Evolutionary conservation across 2,888 invertebrate genomes (phyloP).

Genomic region (Phortica okadai): DNA sequence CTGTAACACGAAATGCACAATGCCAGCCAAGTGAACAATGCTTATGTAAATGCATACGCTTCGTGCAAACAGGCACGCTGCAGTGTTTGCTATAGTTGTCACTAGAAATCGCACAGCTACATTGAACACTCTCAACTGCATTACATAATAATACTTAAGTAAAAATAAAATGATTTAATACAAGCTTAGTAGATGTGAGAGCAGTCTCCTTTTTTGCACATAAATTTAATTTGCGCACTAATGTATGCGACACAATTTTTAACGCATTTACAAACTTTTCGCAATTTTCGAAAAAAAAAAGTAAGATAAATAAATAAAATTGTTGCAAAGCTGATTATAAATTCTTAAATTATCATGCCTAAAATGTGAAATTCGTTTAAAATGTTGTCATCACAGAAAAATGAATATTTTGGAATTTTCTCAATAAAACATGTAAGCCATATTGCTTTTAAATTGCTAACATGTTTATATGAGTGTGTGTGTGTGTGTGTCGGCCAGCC

Average conservation of each 20-base stretch:
- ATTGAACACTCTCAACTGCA: neutral
- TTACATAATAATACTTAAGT: too few relatives aligned
- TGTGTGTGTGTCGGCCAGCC: neutral
- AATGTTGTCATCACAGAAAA: neutral
- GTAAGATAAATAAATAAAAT: too few relatives aligned
- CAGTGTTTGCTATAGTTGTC: constrained; percentile 23
- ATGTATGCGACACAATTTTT: neutral
- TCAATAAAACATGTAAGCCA: neutral
- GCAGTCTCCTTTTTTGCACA: too few relatives aligned
- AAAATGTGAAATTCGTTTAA: too few relatives aligned
- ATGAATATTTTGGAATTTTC: neutral
- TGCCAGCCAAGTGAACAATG: constrained; percentile 11
- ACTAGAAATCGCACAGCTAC: neutral
- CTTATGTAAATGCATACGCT: neutral
- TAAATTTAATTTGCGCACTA: neutral
- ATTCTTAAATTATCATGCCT: too few relatives aligned
- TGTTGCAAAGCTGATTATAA: too few relatives aligned
- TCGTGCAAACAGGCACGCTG: constrained; percentile 7
- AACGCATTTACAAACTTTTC: too few relatives aligned
- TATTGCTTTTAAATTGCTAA: neutral
- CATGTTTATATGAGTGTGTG: neutral
- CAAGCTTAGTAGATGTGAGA: too few relatives aligned
- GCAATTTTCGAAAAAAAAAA: too few relatives aligned
- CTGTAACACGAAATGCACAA: constrained; percentile 19
- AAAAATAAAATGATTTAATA: too few relatives aligned